A percentile compares a stretch with the other conserved stretches of the same genome.
These are phyloP conservation scores for Drosophila prolongata DNA, from an alignment of 2,888 invertebrate species.

Conservation along the genomic window DNA sequence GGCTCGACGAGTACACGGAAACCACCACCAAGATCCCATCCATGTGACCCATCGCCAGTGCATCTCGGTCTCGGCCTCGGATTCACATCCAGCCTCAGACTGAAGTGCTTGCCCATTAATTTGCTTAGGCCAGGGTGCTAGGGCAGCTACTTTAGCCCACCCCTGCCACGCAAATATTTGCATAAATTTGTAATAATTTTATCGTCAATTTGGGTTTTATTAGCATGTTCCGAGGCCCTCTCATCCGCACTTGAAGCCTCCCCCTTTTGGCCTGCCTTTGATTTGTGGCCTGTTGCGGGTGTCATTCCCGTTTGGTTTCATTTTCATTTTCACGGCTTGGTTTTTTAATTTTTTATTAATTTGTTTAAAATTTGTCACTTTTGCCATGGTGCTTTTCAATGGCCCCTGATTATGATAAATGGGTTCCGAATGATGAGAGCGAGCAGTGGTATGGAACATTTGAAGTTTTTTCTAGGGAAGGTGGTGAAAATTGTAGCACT, in stretches of 20 bases:
- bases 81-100: constrained; percentile 10
- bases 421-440: constrained; percentile 29
- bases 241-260: constrained; percentile 36
- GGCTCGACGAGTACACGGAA: constrained; percentile 50
- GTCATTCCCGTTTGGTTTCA: constrained; percentile 16
- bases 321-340: constrained; percentile 25
- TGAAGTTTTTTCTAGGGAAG: constrained; percentile 14
- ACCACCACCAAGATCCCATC: constrained; percentile 46
- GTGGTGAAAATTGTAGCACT: constrained; percentile 19
- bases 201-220: constrained; percentile 82
- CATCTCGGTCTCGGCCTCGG: constrained; percentile 28
- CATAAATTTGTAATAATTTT: constrained; percentile 84
- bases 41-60: constrained; percentile 57
- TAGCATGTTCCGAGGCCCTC: constrained; percentile 76
- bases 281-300: constrained; percentile 62
- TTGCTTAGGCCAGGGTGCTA: constrained; percentile 51
- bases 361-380: constrained; percentile 76
- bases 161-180: constrained; percentile 75
- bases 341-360: constrained; percentile 65
- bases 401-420: constrained; percentile 47
- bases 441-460: constrained; percentile 21
- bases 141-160: constrained; percentile 46
- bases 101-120: constrained; percentile 79
- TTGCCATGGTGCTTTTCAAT: constrained; percentile 42
- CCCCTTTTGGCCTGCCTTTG: constrained; percentile 50